Conservation (phyloP, 1,140 invertebrate species). For the Bombus superbus region DNA sequence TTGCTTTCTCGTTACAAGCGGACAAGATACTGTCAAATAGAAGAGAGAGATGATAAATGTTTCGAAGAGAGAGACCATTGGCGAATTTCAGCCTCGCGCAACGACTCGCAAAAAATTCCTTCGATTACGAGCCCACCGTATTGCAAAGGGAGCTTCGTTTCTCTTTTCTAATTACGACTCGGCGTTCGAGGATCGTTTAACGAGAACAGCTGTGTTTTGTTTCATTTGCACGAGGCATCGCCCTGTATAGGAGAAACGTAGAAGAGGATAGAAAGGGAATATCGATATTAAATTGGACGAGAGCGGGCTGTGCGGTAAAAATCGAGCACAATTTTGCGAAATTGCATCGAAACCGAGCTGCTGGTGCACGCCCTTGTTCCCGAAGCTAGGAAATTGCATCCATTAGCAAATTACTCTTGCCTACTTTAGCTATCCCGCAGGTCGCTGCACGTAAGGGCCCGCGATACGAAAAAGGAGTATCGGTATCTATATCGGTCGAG, state of each 20-base stretch:
- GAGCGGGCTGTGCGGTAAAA: not conserved
- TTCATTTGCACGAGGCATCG: not conserved
- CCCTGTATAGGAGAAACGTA: not conserved
- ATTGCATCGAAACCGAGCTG: slow-evolving; percentile 34
- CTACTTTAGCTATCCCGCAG: slow-evolving; percentile 39
- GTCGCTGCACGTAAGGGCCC: slow-evolving; percentile 21
- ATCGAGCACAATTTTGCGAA: slow-evolving; percentile 40
- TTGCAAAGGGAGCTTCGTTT: too few species aligned
- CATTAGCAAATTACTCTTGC: slow-evolving; percentile 66
- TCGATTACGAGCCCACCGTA: too few species aligned
- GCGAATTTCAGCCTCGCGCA: too few species aligned
- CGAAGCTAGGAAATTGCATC: slow-evolving; percentile 61
- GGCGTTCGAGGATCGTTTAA: too few species aligned
- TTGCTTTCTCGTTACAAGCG: too few species aligned
- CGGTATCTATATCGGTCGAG: slow-evolving; percentile 57
- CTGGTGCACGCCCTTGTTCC: slow-evolving; percentile 7
- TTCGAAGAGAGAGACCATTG: too few species aligned
- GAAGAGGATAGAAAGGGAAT: not conserved
- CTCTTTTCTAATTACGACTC: not conserved
- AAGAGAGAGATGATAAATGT: too few species aligned
- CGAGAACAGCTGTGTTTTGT: not conserved
- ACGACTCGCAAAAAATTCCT: too few species aligned
- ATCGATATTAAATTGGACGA: slow-evolving; percentile 20
- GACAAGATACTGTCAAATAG: too few species aligned
- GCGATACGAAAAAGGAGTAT: slow-evolving; percentile 37